Conservation (phyloP, 2,888 invertebrate genomes). For the Leptopterna dolabrata region DNA sequence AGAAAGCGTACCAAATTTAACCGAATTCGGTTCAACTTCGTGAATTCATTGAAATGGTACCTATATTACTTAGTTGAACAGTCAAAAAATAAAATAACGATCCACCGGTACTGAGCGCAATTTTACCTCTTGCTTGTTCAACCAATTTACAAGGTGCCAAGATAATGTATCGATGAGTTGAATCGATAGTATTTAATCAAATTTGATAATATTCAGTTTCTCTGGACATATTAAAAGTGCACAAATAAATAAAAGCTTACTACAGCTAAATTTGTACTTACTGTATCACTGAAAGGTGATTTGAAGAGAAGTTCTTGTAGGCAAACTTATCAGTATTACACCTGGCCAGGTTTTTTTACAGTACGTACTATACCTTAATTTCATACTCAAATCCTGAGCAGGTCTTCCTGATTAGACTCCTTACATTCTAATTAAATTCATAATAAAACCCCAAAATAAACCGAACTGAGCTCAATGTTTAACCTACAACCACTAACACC, state of each 20-base stretch:
- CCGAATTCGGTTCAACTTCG: neutral
- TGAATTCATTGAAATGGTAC: neutral
- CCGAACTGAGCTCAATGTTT: neutral
- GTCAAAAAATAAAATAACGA: neutral
- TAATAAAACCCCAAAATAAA: neutral
- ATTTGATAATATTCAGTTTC: neutral
- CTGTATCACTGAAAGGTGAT: neutral
- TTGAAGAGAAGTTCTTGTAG: neutral
- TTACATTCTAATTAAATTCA: neutral
- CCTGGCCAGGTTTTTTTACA: neutral
- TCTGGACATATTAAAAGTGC: too few relatives aligned
- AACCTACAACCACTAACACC: neutral
- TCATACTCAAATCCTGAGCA: neutral
- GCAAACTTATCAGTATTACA: neutral
- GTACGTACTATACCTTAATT: neutral
- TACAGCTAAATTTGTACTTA: constrained; percentile 8
- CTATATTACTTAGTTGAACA: neutral
- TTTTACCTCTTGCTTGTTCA: neutral
- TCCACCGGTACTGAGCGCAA: neutral
- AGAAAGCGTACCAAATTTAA: neutral
- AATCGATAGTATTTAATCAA: neutral
- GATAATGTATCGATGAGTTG: neutral
- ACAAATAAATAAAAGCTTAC: neutral
- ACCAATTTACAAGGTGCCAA: neutral
- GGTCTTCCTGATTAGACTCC: neutral